Percentiles rank a stretch among this genome's conserved stretches.
Conservation (phyloP, 2,797 vertebrate genomes). For the Acanthurus leucopareius region DNA sequence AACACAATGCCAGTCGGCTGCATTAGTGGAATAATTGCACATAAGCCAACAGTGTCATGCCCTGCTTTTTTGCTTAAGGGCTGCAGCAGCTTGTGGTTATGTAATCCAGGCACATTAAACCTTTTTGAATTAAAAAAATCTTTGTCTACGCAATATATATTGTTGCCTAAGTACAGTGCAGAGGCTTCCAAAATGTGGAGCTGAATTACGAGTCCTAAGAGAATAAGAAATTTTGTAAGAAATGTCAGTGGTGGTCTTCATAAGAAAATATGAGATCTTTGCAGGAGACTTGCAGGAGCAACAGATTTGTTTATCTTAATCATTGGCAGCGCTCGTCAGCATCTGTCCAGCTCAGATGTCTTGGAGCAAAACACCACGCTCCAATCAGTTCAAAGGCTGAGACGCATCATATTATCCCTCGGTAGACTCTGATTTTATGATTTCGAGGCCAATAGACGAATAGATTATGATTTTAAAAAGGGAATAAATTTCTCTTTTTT, state of each 20-base stretch:
- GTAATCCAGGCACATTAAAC: slow-evolving; percentile 10
- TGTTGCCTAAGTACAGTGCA: background rate
- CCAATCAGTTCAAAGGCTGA: slow-evolving; percentile 2
- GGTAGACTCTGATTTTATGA: background rate
- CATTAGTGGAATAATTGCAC: slow-evolving; percentile 53
- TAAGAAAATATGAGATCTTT: background rate
- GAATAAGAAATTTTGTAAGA: background rate
- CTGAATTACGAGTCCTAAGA: background rate
- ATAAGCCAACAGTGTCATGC: slow-evolving; percentile 37
- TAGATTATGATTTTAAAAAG: background rate
- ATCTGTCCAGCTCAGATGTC: slow-evolving; percentile 8
- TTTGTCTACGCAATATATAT: background rate
- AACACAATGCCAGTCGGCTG: slow-evolving; percentile 40
- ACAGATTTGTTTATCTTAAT: slow-evolving; percentile 4
- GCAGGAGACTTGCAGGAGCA: background rate
- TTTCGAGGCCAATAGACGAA: background rate
- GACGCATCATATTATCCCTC: background rate
- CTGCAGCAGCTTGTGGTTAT: slow-evolving; percentile 30
- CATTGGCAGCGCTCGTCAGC: background rate
- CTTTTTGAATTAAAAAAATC: background rate
- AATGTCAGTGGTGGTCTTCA: background rate
- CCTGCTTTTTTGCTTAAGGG: slow-evolving; percentile 23
- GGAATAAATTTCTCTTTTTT: background rate
- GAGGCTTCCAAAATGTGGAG: background rate
- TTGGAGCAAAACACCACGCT: background rate